Evolutionary conservation across 2,113 vertebrate genomes (phyloP), one percentile per base, ranked within the genome.

Genomic region (Seriola dumerili): DNA sequence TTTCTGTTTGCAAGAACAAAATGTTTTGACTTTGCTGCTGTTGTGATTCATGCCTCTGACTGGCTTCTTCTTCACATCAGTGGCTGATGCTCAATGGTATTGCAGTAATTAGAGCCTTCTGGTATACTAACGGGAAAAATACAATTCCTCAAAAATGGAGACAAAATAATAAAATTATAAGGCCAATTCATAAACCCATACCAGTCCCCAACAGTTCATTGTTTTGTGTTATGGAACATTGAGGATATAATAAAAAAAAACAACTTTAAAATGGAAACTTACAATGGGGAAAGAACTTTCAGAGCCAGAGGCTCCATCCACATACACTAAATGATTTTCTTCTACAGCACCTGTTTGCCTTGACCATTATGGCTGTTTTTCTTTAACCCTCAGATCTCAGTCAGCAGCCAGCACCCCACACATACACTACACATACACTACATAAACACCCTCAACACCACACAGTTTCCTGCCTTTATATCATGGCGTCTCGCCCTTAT

Each of bases 401-500:
- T 52, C 81, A 80, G 81, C 62, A 23, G 17, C 75, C 57, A 16
- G 62, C 67, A 44, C 61, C 63, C 58, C 55, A 59, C 74, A 70
- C 63, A 48, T 17, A 68, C 68, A 4, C 79, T 59, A 69, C 80
- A 80, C 36, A 85, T 44, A 72, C 78, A 46, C 74, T 62, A 66
- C 72, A 85, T 78, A 82, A 84, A 85, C 46, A 36, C 50, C 48
- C 32, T 63, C 63, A 55, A 54, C 80, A 77, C 67, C 78, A 38
- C 52, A 64, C 80, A 74, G 80, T 71, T 81, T 67, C 65, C 36
- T 54, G 81, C 71, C 83, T 91, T 91, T 88, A 83, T 85, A 84
- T 86, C 86, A 84, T 80, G 82, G 84, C 46, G 84, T 71, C 74
- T 85, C 77, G 72, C 80, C 83, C 85, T 76, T 82, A 77, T 90